phyloP scores from a whole-genome alignment of 2,113 vertebrate species.

The Bos taurus region ARS-UCD2.0 NC_037338.1:69845001-69845500 shows the following conservation, averaged over 20 bases:
- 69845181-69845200: background rate
- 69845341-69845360: conserved; percentile 19
- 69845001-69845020: conserved; percentile 44
- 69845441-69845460: background rate
- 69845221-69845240: conserved; percentile 46
- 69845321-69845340: conserved; percentile 3
- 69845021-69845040: conserved; percentile 2
- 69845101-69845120: background rate
- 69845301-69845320: conserved; percentile 24
- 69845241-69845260: conserved; percentile 34
- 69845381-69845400: background rate
- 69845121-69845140: background rate
- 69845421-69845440: background rate
- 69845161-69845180: background rate
- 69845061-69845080: background rate
- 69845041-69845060: conserved; percentile 22
- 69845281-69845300: conserved; percentile 62
- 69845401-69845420: background rate
- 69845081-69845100: background rate
- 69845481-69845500: background rate
- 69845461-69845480: background rate
- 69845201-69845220: conserved; percentile 41
- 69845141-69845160: background rate
- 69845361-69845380: conserved; percentile 11
- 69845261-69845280: background rate